Evolutionary conservation across 1,140 invertebrate genomes (phyloP), one percentile per base, ranked within the genome.

Genomic region (Drosophila repletoides): DNA sequence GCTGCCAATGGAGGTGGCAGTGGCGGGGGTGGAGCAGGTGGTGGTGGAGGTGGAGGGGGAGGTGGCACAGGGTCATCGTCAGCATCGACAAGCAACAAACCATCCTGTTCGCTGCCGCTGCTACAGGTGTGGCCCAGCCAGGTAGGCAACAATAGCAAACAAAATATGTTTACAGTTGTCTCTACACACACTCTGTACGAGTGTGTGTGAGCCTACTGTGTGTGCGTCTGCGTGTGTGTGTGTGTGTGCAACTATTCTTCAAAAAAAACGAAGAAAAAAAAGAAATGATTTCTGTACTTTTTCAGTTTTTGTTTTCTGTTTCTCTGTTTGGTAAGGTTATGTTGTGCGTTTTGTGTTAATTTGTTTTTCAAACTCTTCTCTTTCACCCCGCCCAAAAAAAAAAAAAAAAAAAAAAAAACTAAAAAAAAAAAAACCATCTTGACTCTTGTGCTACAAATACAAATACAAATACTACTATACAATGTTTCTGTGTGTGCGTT

Each of bases 71-170:
- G n/a, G n/a, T n/a, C n/a, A n/a, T n/a, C n/a, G n/a, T 28, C 61
- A 19, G 48, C 76, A 34, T 52, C 67, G 3, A 61, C 63, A 17
- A 88, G 64, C 56, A 89, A 81, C 67, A 89, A 89, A 72, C 90
- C 91, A 64, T 91, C 92, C 63, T 92, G 92, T 79, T 93, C 92
- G 17, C 89, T 94, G 63, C 94, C 94, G 3, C 76, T 94, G 56
- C 87, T 94, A 26, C 93, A 94, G 77, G 93, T 94, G 91, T 93
- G 92, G 92, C 92, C 92, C 45, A 93, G 92, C 90, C 89, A 90
- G 77, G 88, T 90, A 76, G 65, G 76, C 63, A 68, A n/a, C n/a
- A n/a, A n/a, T n/a, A n/a, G n/a, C n/a, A 28, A 52, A 33, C 38
- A 19, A 29, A 26, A 49, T 26, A 51, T 14, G 21, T 10, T 34